Conservation (phyloP, 2,797 vertebrate species). For the Limosa lapponica region DNA sequence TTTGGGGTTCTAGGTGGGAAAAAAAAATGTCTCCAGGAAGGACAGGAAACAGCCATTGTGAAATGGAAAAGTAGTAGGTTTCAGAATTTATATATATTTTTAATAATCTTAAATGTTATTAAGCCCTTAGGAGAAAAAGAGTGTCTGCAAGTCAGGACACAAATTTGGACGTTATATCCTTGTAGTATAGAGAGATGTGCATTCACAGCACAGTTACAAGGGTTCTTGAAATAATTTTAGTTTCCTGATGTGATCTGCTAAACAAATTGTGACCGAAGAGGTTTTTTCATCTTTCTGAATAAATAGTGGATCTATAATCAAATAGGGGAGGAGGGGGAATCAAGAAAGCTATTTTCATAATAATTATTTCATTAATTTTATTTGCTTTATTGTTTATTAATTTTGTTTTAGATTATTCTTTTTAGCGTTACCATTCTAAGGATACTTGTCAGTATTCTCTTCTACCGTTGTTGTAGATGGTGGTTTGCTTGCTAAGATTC, state of each 20-base stretch:
- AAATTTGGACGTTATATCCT: background rate
- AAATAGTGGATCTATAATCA: background rate
- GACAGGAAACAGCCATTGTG: background rate
- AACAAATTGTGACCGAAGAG: background rate
- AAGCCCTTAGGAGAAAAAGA: background rate
- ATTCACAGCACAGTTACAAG: background rate
- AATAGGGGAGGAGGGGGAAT: accelerated
- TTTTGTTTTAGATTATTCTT: background rate
- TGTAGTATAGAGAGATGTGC: background rate
- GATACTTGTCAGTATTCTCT: background rate
- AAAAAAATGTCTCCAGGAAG: background rate
- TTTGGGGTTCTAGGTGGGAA: background rate
- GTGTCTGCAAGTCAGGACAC: background rate
- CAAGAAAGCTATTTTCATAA: background rate
- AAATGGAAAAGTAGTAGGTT: background rate
- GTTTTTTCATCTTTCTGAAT: background rate
- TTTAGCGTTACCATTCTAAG: background rate
- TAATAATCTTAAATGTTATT: background rate
- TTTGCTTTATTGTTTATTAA: background rate
- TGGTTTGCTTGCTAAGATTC: background rate
- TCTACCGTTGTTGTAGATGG: background rate
- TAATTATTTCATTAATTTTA: background rate
- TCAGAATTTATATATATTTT: background rate
- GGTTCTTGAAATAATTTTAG: background rate
- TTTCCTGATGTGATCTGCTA: background rate